Evolutionary conservation across 2,888 invertebrate genomes (phyloP), one percentile per base, ranked within the genome.

Genomic region (Harmothoe impar): DNA sequence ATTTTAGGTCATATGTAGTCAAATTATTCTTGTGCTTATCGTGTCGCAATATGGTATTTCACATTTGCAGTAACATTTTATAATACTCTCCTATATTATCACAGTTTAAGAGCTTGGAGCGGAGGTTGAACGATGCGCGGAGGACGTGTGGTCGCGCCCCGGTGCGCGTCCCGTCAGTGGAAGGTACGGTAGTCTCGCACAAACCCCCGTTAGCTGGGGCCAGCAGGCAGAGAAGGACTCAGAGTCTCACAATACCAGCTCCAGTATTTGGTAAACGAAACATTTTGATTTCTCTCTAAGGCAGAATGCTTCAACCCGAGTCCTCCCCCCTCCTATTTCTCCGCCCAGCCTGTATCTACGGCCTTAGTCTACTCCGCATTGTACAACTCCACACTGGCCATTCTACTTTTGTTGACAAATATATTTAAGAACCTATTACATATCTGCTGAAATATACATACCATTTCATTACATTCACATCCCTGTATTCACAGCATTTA

Each of bases 51-150:
- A n/a, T n/a, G n/a, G n/a, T n/a, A n/a, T n/a, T n/a, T n/a, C n/a
- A n/a, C n/a, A n/a, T n/a, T n/a, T n/a, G n/a, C n/a, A n/a, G n/a
- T n/a, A n/a, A n/a, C n/a, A n/a, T n/a, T n/a, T n/a, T n/a, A n/a
- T n/a, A n/a, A n/a, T n/a, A n/a, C n/a, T n/a, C n/a, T n/a, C n/a
- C n/a, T n/a, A n/a, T n/a, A n/a, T 31, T 51, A 29, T 91, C 91
- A 90, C 96, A 97, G 94, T 95, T 97, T 89, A 96, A 97, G 93
- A 97, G 96, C 86, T 94, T 96, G 93, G 96, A 96, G 93, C 94
- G 95, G 93, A 95, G 95, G 89, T 91, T 96, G 91, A 93, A 93
- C n/a, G 95, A 95, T 33, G 93, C 94, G 91, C 94, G 94, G 91
- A 92, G 93, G 51, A 93, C 93, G 77, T 92, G 92, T 0, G 94